Percentiles rank a stretch among this genome's conserved stretches.
These are phyloP conservation scores for Sinopyrophorus schimmeli DNA, from an alignment of 2,888 invertebrate genomes.

Conservation along the genomic window DNA sequence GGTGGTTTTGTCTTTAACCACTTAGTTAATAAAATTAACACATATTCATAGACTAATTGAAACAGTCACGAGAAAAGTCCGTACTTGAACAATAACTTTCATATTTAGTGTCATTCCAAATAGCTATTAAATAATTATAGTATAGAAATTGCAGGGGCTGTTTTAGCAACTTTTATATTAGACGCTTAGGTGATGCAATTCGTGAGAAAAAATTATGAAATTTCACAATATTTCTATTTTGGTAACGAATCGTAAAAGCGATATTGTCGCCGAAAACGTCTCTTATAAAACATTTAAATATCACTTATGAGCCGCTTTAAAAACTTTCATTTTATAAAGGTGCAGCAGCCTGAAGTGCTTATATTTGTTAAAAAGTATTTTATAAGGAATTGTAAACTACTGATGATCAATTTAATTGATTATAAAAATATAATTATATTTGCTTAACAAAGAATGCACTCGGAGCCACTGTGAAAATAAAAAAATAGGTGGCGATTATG, in stretches of 20 bases:
- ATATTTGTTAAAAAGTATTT: conserved; percentile 32
- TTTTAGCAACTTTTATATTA: conserved; percentile 31
- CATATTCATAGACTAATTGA: neutral
- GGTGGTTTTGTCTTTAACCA: conserved; percentile 5
- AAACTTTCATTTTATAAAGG: conserved; percentile 44
- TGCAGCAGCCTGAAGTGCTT: conserved; percentile 38
- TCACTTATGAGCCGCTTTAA: conserved; percentile 38
- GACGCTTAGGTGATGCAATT: conserved; percentile 8
- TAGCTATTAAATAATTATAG: conserved; percentile 46
- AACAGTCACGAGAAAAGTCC: conserved; percentile 39
- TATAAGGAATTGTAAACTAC: conserved; percentile 31
- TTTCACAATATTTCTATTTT: conserved; percentile 17
- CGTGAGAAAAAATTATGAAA: conserved; percentile 8
- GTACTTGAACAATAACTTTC: conserved; percentile 50
- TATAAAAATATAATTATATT: conserved; percentile 18
- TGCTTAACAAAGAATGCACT: conserved; percentile 24
- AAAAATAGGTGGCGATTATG: conserved; percentile 19
- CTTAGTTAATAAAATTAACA: neutral
- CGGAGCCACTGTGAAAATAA: conserved; percentile 19
- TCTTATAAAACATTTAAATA: conserved; percentile 17
- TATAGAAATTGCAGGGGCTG: conserved; percentile 48
- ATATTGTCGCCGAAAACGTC: conserved; percentile 5
- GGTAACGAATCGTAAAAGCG: conserved; percentile 12
- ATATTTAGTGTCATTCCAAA: conserved; percentile 54
- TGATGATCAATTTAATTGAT: conserved; percentile 23